phyloP scores from a whole-genome alignment of 2,113 vertebrate genomes.

The Hemiprocne comata region DNA sequence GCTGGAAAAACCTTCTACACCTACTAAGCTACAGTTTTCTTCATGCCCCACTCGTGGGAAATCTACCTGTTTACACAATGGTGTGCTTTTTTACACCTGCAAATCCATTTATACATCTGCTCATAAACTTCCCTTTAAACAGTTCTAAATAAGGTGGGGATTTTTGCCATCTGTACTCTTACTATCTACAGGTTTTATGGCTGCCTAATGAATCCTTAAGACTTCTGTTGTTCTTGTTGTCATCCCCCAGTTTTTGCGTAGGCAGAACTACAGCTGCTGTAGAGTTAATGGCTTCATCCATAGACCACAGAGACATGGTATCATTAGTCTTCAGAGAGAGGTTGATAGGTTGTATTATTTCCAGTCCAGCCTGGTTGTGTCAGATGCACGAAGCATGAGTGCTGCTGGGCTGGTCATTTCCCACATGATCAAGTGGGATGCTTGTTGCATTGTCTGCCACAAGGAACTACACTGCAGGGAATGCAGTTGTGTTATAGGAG shows the following conservation, averaged over 20 bases:
- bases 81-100: not conserved
- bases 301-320: rapidly evolving
- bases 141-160: not conserved
- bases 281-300: not conserved
- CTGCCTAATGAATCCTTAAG: not conserved
- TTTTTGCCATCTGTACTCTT: not conserved
- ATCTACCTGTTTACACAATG: not conserved
- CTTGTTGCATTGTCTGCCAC: not conserved
- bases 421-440: not conserved
- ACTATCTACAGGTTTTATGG: not conserved
- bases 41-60: not conserved
- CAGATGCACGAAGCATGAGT: not conserved
- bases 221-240: not conserved
- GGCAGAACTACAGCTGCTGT: not conserved
- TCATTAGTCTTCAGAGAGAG: not conserved
- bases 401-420: not conserved
- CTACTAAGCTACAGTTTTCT: not conserved
- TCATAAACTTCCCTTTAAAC: slow-evolving; percentile 1
- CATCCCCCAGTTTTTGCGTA: not conserved
- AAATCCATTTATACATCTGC: not conserved
- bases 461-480: not conserved
- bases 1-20: not conserved
- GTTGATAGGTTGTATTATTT: not conserved
- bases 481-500: rapidly evolving
- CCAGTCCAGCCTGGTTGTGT: not conserved